Evolutionary conservation across 1,140 invertebrate species (phyloP), one percentile per base, ranked within the genome.

Genomic region (Musca vetustissima): DNA sequence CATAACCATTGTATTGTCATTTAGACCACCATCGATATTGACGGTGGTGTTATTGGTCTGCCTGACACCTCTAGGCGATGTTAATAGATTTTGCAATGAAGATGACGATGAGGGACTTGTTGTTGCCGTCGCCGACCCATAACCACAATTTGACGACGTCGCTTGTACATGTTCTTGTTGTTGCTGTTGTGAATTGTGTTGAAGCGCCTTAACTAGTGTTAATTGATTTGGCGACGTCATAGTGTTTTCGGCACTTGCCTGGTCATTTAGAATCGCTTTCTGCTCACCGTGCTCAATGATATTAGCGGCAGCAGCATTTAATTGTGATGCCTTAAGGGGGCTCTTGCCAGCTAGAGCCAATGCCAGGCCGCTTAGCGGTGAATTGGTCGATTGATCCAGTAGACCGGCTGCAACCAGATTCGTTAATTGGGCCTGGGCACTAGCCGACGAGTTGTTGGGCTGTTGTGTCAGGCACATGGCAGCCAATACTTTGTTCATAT

Each of bases 201-300:
- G 32, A 36, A 11, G 28, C 36, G 36, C 36, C 36, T 43, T 43
- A 43, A 43, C 36, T 43, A 43, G 36, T 43, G 57, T 61, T 61
- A 61, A 61, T 69, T 69, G 59, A 64, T 53, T 69, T 21, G 67
- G 67, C 67, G 70, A 59, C 53, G 64, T 48, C 70, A 24, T 36
- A 59, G 69, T 61, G 28, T 61, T 70, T 67, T 68, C 53, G 70
- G 78, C 76, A 80, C 78, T 80, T 80, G 78, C 78, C 78, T 80
- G 36, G 36, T 43, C 78, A 64, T 80, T 80, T 80, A 78, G 78
- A 78, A 75, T 80, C 78, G 78, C 78, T 77, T 80, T 80, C 78
- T 80, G 76, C 76, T 80, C 78, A 80, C 78, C 78, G 74, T 80
- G 78, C 78, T 80, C 78, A 78, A 80, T 77, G 71, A 80, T 80